Percentiles rank a stretch among this genome's conserved stretches.
These are phyloP conservation scores for Drosophila mimetica DNA, from an alignment of 2,888 invertebrate genomes.

Conservation along the genomic window DNA sequence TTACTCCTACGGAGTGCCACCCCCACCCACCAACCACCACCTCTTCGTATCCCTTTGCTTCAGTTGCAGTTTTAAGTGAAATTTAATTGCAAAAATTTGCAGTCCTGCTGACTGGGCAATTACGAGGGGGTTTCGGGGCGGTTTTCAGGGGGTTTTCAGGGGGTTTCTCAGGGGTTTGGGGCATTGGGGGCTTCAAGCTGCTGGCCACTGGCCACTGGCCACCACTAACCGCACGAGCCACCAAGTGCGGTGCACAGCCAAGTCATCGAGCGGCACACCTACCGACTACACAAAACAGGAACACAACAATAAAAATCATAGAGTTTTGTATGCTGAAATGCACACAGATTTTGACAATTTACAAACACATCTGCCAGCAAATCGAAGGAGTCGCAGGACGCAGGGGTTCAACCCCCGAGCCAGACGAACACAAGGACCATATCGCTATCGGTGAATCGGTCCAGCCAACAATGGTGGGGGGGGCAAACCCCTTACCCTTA, in stretches of 20 bases:
- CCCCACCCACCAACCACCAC: neutral
- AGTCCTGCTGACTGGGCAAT: conserved; percentile 18
- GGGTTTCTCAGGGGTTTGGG: neutral
- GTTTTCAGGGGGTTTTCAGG: neutral
- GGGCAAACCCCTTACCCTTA: conserved; percentile 36
- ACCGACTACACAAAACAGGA: neutral
- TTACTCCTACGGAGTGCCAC: conserved; percentile 43
- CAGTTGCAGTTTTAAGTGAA: conserved; percentile 74
- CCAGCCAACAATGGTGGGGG: conserved; percentile 30
- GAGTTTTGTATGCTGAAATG: conserved; percentile 70
- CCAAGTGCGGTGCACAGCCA: neutral
- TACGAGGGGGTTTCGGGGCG: neutral
- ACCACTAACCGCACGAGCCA: conserved; percentile 22
- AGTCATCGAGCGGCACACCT: neutral
- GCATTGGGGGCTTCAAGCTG: no score
- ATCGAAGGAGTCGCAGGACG: conserved; percentile 60
- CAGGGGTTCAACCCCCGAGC: conserved; percentile 40
- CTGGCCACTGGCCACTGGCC: conserved; percentile 12
- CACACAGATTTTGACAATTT: conserved; percentile 79
- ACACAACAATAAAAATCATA: conserved; percentile 18
- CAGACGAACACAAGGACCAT: no score
- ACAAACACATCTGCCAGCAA: conserved; percentile 75
- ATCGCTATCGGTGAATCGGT: conserved; percentile 36
- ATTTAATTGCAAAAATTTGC: conserved; percentile 72
- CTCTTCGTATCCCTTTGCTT: conserved; percentile 13